Evolutionary conservation across 2,113 vertebrate genomes (phyloP), one percentile per base, ranked within the genome.

Genomic region (Tricholaema leucomelas): DNA sequence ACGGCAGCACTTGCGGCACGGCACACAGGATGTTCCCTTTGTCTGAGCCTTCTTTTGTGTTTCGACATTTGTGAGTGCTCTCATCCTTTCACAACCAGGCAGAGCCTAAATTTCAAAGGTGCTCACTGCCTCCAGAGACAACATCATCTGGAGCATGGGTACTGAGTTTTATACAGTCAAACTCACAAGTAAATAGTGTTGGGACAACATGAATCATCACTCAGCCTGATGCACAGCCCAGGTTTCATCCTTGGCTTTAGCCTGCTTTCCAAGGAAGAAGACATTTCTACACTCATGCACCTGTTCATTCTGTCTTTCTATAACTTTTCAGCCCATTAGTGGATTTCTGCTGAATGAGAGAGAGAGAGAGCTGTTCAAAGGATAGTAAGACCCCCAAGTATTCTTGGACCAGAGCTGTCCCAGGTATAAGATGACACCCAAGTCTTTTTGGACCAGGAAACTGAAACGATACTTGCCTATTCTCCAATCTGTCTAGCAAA

Each of bases 101-200:
- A 86, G 76, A 83, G n/a, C 42, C 73, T 60, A 64, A 60, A 75
- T 92, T 93, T 84, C 84, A 95, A 86, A 93, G 58, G 55, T 44
- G 35, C 46, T 89, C 27, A 2, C 56, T 77, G 56, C 73, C 85
- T 84, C 70, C 54, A 86, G 61, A 36, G 80, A 74, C 60, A 76
- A n/a, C 0, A 0, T 44, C 91, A 91, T 70, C 14, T 0, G 6
- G 35, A 60, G 23, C 6, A 8, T 18, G 55, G 44, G 50, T 80
- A 82, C 58, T 75, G 38, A 52, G 38, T 48, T 71, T 83, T 42
- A 74, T 15, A 50, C 24, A 10, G 7, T 65, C 73, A 67, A 28
- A 25, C 64, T 75, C 64, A 66, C 56, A 64, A 33, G 66, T 77
- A 87, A 91, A 80, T 80, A 92, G 56, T 8, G 1, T 8, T 18